A percentile compares a stretch with the other conserved stretches of the same genome.
These are phyloP conservation scores for Paguma larvata DNA, from an alignment of 2,797 vertebrate species.

Conservation along the genomic window DNA sequence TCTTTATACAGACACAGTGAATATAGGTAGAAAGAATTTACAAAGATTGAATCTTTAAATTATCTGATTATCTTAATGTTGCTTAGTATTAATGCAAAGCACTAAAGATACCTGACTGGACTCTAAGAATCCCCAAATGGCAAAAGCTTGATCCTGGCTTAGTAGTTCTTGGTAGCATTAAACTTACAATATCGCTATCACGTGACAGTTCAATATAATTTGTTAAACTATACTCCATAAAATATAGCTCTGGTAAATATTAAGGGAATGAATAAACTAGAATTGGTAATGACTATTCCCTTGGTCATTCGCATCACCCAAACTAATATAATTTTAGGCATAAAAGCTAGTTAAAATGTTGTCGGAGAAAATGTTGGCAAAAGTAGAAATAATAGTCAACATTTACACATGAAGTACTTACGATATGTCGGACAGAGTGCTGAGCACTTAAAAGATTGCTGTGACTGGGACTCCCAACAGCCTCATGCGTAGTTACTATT, in stretches of 20 bases:
- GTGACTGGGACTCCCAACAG: neutral
- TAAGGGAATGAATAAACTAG: neutral
- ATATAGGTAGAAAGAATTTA: constrained; percentile 32
- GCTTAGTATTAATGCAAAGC: constrained; percentile 20
- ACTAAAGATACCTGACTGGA: constrained; percentile 14
- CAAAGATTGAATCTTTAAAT: neutral
- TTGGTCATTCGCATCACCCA: neutral
- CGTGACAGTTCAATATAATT: neutral
- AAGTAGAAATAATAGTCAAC: constrained; percentile 46
- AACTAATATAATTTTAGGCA: constrained; percentile 32
- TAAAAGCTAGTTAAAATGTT: neutral
- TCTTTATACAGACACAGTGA: neutral
- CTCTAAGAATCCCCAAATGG: neutral
- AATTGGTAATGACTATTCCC: neutral
- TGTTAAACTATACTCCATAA: neutral
- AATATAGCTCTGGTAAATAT: neutral
- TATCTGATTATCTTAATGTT: constrained; percentile 25
- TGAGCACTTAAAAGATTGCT: neutral
- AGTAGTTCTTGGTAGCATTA: constrained; percentile 5
- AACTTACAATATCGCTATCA: neutral
- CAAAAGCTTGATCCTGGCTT: constrained; percentile 27
- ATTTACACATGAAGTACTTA: constrained; percentile 18
- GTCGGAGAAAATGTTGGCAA: constrained; percentile 29
- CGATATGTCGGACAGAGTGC: neutral
- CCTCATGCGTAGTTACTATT: neutral